These are phyloP conservation scores for Drosophila eohydei DNA, from an alignment of 2,888 invertebrate species.

Conservation along the genomic window DNA sequence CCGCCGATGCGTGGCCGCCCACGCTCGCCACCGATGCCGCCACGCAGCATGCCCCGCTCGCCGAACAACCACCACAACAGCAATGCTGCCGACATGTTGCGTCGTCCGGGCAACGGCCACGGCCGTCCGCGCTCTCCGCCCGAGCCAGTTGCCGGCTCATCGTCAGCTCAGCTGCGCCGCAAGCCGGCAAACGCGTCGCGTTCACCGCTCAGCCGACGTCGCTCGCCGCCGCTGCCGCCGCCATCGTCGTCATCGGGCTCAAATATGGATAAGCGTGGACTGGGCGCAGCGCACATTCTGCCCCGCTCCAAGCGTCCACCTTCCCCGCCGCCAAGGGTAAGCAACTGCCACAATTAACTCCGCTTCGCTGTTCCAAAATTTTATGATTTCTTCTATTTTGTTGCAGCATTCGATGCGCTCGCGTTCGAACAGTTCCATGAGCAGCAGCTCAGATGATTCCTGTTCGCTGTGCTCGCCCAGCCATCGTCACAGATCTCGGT, in stretches of 20 bases:
- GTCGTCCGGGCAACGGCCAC: slow-evolving; percentile 72
- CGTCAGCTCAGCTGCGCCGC: slow-evolving; percentile 75
- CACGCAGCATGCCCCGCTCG: slow-evolving; percentile 80
- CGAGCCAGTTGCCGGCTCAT: slow-evolving; percentile 71
- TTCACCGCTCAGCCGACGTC: slow-evolving; percentile 78
- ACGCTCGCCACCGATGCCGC: slow-evolving; percentile 78
- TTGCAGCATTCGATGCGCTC: slow-evolving; percentile 86
- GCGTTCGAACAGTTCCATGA: slow-evolving; percentile 90
- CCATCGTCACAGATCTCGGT: slow-evolving; percentile 85
- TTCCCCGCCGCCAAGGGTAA: slow-evolving; percentile 85
- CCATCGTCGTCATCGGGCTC: slow-evolving; percentile 52
- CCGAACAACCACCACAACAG: slow-evolving; percentile 64
- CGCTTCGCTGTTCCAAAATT: background rate
- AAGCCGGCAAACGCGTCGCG: slow-evolving; percentile 81
- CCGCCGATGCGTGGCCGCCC: slow-evolving; percentile 75
- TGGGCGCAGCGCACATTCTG: slow-evolving; percentile 75
- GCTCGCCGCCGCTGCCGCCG: slow-evolving; percentile 82
- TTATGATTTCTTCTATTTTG: background rate
- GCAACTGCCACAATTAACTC: slow-evolving; percentile 11
- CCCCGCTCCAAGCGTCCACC: slow-evolving; percentile 85
- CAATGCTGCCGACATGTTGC: slow-evolving; percentile 66
- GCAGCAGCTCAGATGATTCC: slow-evolving; percentile 93
- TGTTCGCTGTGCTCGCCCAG: slow-evolving; percentile 93
- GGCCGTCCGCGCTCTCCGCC: slow-evolving; percentile 84
- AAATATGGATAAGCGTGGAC: slow-evolving; percentile 74